Evolutionary conservation across 2,888 invertebrate species (phyloP).

Genomic region (Brassicogethes aeneus): DNA sequence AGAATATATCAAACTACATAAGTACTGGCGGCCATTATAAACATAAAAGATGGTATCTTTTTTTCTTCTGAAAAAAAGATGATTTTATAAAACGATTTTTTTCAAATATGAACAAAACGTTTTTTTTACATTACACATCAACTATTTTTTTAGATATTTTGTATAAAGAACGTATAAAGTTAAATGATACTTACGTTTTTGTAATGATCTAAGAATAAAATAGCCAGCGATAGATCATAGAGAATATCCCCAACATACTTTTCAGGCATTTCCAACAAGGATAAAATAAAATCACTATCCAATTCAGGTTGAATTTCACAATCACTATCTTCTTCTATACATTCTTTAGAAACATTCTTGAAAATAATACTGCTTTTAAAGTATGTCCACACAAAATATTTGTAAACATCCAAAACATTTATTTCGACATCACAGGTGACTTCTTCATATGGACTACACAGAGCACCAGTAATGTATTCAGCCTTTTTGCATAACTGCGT

Average conservation of each 20-base stretch:
- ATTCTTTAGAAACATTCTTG: conserved; percentile 24
- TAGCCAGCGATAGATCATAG: conserved; percentile 33
- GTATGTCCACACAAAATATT: conserved; percentile 32
- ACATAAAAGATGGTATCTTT: too few relatives aligned
- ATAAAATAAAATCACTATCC: background rate
- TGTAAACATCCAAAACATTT: conserved; percentile 22
- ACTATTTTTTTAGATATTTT: too few relatives aligned
- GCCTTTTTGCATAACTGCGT: conserved; percentile 22
- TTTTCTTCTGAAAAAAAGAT: too few relatives aligned
- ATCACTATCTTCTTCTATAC: conserved; percentile 18
- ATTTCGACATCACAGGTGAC: conserved; percentile 9
- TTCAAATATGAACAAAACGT: too few relatives aligned
- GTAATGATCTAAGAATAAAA: conserved; percentile 37
- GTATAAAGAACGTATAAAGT: too few relatives aligned
- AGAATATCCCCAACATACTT: conserved; percentile 32
- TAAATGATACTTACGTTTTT: conserved; percentile 34
- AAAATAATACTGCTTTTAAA: conserved; percentile 24
- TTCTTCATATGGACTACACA: conserved; percentile 23
- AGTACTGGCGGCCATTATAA: too few relatives aligned
- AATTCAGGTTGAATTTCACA: background rate
- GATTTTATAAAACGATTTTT: too few relatives aligned
- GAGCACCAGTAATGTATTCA: conserved; percentile 28
- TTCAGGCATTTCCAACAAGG: conserved; percentile 24
- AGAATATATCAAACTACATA: too few relatives aligned
- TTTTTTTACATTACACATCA: too few relatives aligned